A percentile compares a stretch with the other conserved stretches of the same genome.
Conservation (phyloP, 2,797 vertebrate species). For the Mionectes olivaceus region DNA sequence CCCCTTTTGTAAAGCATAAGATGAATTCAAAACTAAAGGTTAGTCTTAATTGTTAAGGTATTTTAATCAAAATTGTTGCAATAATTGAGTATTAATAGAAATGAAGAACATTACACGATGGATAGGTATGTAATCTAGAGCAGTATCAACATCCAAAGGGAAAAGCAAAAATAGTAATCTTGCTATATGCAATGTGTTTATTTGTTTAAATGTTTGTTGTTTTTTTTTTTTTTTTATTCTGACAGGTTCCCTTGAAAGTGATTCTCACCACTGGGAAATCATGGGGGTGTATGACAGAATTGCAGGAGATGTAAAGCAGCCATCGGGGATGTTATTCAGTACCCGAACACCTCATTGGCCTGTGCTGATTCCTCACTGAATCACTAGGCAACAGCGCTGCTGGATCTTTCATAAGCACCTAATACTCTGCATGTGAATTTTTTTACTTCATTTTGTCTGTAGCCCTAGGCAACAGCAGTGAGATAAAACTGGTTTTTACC, state of each 20-base stretch:
- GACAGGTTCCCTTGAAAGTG: constrained; percentile 93
- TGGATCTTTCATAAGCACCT: constrained; percentile 83
- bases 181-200: not conserved
- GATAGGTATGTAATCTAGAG: not conserved
- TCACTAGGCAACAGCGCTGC: constrained; percentile 85
- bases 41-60: not conserved
- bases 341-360: constrained; percentile 52
- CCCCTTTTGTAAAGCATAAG: not conserved
- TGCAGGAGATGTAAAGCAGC: constrained; percentile 65
- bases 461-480: constrained; percentile 87
- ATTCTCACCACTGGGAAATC: constrained; percentile 86
- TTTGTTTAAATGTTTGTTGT: constrained; percentile 3
- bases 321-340: constrained; percentile 43
- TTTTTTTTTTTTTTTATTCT: not conserved
- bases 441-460: constrained; percentile 83
- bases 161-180: constrained; percentile 30
- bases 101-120: not conserved
- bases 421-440: constrained; percentile 69
- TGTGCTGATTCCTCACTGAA: constrained; percentile 47
- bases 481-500: constrained; percentile 80
- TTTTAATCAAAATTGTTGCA: not conserved
- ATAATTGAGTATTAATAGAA: not conserved
- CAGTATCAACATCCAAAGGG: not conserved
- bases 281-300: constrained; percentile 91
- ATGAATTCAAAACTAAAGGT: not conserved